Conservation (phyloP, 2,888 invertebrate species). For the Rutpela maculata region DNA sequence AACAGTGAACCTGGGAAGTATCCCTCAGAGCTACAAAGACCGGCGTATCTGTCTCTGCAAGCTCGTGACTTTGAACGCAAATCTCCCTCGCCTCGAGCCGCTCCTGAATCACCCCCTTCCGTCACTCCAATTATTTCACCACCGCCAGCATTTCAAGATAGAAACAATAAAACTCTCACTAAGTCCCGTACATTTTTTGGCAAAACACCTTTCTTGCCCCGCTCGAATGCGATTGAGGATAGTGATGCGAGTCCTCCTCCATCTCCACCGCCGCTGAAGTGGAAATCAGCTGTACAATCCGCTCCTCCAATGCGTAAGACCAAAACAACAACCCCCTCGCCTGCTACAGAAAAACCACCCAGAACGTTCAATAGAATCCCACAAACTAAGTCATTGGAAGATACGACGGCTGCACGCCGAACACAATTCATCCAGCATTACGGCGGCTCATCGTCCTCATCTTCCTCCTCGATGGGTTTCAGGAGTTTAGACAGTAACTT, state of each 20-base stretch:
- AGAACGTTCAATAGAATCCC: constrained; percentile 69
- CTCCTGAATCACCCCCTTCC: constrained; percentile 78
- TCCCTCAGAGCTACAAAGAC: constrained; percentile 58
- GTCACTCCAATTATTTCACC: constrained; percentile 83
- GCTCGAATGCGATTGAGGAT: constrained; percentile 76
- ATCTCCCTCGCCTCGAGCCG: constrained; percentile 70
- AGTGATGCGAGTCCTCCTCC: constrained; percentile 76
- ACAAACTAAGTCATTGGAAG: constrained; percentile 77
- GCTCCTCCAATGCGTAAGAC: constrained; percentile 61
- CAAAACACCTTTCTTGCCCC: constrained; percentile 75
- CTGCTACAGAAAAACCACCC: constrained; percentile 56
- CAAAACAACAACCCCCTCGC: constrained; percentile 55
- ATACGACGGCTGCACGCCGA: constrained; percentile 75
- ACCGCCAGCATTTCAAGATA: constrained; percentile 82
- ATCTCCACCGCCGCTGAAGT: constrained; percentile 71
- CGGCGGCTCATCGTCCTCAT: constrained; percentile 76
- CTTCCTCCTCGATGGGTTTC: constrained; percentile 79
- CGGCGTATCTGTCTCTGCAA: constrained; percentile 69
- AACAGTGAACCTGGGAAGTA: constrained; percentile 70
- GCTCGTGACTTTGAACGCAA: constrained; percentile 69
- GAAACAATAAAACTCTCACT: constrained; percentile 59
- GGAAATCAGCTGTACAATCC: constrained; percentile 66
- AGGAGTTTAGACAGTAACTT: constrained; percentile 79
- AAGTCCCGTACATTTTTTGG: constrained; percentile 71
- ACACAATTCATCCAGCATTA: constrained; percentile 78